These are phyloP conservation scores for Thera britannica DNA, from an alignment of 2,888 invertebrate genomes.

Conservation along the genomic window DNA sequence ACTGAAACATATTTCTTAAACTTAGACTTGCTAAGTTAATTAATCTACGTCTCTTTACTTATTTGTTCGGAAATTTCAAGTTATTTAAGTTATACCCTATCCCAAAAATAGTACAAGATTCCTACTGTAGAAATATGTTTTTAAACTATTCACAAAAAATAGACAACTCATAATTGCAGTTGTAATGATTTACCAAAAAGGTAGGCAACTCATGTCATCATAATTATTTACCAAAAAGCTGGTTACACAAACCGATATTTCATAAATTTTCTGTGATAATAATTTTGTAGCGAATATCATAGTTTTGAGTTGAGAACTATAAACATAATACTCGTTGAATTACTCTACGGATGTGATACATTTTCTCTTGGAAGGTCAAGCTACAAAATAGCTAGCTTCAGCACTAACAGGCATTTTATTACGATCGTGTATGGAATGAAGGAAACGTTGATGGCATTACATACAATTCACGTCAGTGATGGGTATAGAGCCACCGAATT, in stretches of 20 bases:
- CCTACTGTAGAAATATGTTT: neutral
- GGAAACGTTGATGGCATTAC: too few relatives aligned
- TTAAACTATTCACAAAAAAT: neutral
- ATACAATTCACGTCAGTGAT: too few relatives aligned
- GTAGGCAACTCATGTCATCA: constrained; percentile 5
- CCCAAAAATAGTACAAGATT: neutral
- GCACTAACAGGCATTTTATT: too few relatives aligned
- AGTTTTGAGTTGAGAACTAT: constrained; percentile 23
- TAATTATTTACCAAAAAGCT: constrained; percentile 39
- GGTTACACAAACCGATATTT: constrained; percentile 45
- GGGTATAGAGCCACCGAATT: too few relatives aligned
- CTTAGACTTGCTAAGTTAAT: neutral
- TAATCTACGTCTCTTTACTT: neutral
- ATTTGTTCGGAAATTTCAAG: neutral
- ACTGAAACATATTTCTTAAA: neutral
- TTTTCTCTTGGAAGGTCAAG: neutral
- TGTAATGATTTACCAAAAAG: constrained; percentile 37
- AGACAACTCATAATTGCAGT: constrained; percentile 9
- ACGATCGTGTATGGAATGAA: too few relatives aligned
- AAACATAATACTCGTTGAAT: neutral
- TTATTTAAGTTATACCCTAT: neutral
- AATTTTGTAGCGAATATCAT: constrained; percentile 39
- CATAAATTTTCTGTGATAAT: constrained; percentile 48
- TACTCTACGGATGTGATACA: neutral
- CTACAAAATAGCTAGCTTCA: neutral